A percentile compares a stretch with the other conserved stretches of the same genome.
Conservation (phyloP, 1,140 invertebrate species). For the Tetragonula clypearis region DNA sequence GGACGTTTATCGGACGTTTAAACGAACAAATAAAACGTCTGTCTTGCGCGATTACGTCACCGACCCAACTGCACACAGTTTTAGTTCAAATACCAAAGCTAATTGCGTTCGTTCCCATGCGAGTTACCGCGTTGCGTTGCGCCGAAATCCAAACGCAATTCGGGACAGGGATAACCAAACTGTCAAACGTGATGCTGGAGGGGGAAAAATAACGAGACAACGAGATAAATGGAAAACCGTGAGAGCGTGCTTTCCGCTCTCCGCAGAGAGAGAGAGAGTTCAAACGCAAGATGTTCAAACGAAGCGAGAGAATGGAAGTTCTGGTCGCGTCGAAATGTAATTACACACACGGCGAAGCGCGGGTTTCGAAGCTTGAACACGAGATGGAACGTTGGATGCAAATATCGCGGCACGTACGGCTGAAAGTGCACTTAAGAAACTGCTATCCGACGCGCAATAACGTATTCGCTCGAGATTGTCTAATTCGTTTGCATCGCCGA, state of each 20-base stretch:
- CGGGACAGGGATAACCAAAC: not conserved
- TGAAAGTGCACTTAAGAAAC: slow-evolving; percentile 6
- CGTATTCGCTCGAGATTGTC: slow-evolving; percentile 38
- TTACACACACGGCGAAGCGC: not conserved
- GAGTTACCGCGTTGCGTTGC: not conserved
- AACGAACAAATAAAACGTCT: not conserved
- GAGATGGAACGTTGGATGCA: not conserved
- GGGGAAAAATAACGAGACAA: slow-evolving; percentile 3
- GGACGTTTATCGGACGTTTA: not conserved
- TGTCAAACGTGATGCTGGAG: no score
- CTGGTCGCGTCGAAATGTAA: slow-evolving; percentile 6
- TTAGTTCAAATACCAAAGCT: not conserved
- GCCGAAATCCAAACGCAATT: no score
- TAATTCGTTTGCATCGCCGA: slow-evolving; percentile 14
- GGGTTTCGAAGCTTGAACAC: not conserved
- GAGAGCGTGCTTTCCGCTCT: no score
- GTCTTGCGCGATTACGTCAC: not conserved
- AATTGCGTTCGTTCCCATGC: not conserved
- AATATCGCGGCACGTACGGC: not conserved
- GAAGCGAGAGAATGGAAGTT: not conserved
- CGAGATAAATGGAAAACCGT: not conserved
- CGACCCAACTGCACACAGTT: not conserved
- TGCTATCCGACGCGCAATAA: slow-evolving; percentile 21
- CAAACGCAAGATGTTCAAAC: not conserved
- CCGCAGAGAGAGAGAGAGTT: no score